Base-by-base conservation (phyloP, 1,140 invertebrate genomes). In the Lerema accius region DNA sequence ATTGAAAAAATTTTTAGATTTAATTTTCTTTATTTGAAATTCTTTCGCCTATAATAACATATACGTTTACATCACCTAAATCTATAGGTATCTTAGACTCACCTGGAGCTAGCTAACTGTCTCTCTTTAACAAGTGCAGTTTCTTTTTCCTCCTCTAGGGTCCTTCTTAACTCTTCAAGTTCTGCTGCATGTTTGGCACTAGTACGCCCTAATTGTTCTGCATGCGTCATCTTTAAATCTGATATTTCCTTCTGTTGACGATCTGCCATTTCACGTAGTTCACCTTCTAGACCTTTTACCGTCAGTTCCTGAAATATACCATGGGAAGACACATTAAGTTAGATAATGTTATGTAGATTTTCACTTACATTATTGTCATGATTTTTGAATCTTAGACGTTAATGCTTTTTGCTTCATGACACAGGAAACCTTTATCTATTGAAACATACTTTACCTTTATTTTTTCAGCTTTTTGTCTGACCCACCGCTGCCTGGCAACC, bases 211-310 rank as follows among this genome's bases (percentile, higher is more conserved):
- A 66, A 61, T 43, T 83, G 78, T 56, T 90, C 85, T 4, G 86
- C 88, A 62, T 90, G 81, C 3, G 48, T 48, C 85, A 90, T 88
- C 66, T 86, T 89, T 23, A 90, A 46, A 43, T 88, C 86, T 0
- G 86, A 80, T 19, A 89, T 63, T 45, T 90, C 88, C 42, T 87
- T 89, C 62, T 86, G 85, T 37, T 91, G 88, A 0, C 86, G 76
- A 1, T 91, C 87, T 9, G 89, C 89, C 85, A 91, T 91, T 50
- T 91, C 89, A 1, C 86, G 63, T 0, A 92, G 71, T 51, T 92
- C 90, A 3, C 84, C 84, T 70, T 92, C 90, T 40, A 92, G 51
- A 10, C 89, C 89, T 80, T 91, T 91, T 1, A 92, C 82, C 51
- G 91, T 92, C 59, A 92, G 64, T 59, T 92, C 90, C 91, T 92